Base-by-base conservation (phyloP, 2,113 vertebrate genomes). In the Phrynocephalus versicolor region DNA sequence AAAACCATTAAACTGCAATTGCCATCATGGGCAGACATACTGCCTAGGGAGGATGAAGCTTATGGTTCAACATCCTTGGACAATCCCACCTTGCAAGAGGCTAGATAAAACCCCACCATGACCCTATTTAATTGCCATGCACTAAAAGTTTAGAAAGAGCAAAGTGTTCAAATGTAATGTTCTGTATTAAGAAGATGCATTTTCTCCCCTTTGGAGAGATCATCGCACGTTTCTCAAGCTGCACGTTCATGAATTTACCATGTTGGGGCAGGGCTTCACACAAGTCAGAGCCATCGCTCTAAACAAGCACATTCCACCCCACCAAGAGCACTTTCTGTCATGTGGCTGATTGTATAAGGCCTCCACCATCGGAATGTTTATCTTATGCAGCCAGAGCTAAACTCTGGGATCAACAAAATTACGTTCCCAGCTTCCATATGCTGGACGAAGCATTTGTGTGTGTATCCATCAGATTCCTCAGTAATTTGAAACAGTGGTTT, bases 401-500 rank as follows among this genome's bases (percentile, higher is more conserved):
- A 86, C 81, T 88, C 71, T 81, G 87, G 71, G 91, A 88, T 82
- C 85, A 90, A 76, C 23, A 18, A 85, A 89, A 85, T 60, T 35
- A 82, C 75, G 76, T 87, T 72, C 84, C 88, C 41, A 62, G 69
- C 51, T 88, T 94, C 94, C 83, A 91, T 94, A 94, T 90, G 81
- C 91, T 91, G 81, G 84, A 94, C 15, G 57, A 35, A 19, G 82
- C 76, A 85, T 45, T n/a, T n/a, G 76, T 93, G 91, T 74, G 1
- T 81, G 3, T 88, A 85, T 91, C 91, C 91, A 82, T 93, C 10
- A 3, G 90, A 94, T 95, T 96, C 93, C 92, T 94, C n/a, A 84
- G 87, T 93, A 95, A 96, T 87, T 89, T 81, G 85, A 93, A 94
- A 87, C 94, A 96, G 91, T 73, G 84, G 83, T 39, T 91, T 81